These are phyloP conservation scores for Myoxocephalus aenaeus DNA, from an alignment of 2,797 vertebrate species.

Conservation along the genomic window DNA sequence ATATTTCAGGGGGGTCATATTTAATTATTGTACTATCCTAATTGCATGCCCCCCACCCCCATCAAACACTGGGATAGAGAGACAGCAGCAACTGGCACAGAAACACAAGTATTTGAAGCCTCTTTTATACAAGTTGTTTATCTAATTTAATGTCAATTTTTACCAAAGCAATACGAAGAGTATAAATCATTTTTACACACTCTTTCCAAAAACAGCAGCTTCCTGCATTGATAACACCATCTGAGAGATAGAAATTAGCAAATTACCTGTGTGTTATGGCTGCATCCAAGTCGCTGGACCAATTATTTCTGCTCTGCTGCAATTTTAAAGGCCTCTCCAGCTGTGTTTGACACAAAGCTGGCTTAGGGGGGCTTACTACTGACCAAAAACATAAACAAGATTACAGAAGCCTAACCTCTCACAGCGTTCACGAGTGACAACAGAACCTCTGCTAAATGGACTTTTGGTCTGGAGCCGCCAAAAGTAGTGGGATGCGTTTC, in stretches of 20 bases:
- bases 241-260: conserved; percentile 77
- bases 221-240: conserved; percentile 57
- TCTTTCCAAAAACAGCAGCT: conserved; percentile 35
- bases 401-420: conserved; percentile 70
- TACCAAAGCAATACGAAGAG: conserved; percentile 29
- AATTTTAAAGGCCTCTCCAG: conserved; percentile 78
- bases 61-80: neutral
- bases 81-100: conserved; percentile 10
- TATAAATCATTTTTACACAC: conserved; percentile 59
- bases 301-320: conserved; percentile 82
- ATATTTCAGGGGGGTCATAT: neutral
- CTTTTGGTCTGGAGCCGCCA: conserved; percentile 40
- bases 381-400: conserved; percentile 81
- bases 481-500: conserved; percentile 24
- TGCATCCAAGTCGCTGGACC: conserved; percentile 74
- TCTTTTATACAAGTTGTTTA: neutral
- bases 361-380: conserved; percentile 70
- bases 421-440: conserved; percentile 54
- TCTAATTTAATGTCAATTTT: conserved; percentile 22
- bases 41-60: neutral
- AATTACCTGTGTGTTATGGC: conserved; percentile 80
- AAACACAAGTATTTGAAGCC: conserved; percentile 19
- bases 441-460: conserved; percentile 57
- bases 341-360: conserved; percentile 79
- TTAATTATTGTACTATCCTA: conserved; percentile 2